phyloP scores from a whole-genome alignment of 2,888 invertebrate genomes.

The Villa cingulata region DNA sequence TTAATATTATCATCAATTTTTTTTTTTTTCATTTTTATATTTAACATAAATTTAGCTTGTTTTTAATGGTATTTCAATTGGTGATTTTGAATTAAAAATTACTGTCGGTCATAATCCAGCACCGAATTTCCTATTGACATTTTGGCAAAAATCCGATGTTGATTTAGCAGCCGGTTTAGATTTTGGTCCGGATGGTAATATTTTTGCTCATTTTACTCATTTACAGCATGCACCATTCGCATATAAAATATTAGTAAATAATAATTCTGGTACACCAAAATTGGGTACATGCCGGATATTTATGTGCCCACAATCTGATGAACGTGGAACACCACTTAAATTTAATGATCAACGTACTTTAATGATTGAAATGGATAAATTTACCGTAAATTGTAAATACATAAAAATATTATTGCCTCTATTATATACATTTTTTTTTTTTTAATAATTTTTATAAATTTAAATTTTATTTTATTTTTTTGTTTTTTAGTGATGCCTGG shows the following conservation, averaged over 20 bases:
- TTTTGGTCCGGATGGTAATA: conserved; percentile 56
- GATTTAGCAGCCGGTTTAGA: conserved; percentile 70
- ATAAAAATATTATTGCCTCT: no score
- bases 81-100: conserved; percentile 21
- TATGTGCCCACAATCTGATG: conserved; percentile 50
- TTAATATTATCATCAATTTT: background rate
- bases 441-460: background rate
- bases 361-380: conserved; percentile 57
- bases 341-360: conserved; percentile 45
- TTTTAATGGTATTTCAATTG: conserved; percentile 15
- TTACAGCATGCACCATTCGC: conserved; percentile 59
- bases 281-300: conserved; percentile 53
- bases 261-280: conserved; percentile 35
- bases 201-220: conserved; percentile 61
- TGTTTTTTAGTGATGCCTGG: conserved; percentile 49
- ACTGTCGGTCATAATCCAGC: conserved; percentile 18
- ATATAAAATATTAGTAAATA: conserved; percentile 49
- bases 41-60: no score
- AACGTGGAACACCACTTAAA: conserved; percentile 43
- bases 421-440: background rate
- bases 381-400: conserved; percentile 46
- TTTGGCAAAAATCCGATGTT: conserved; percentile 68
- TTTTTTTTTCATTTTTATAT: background rate
- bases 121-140: conserved; percentile 50
- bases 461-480: background rate